phyloP scores from a whole-genome alignment of 2,888 invertebrate species.

The Allophyes oxyacanthae region DNA sequence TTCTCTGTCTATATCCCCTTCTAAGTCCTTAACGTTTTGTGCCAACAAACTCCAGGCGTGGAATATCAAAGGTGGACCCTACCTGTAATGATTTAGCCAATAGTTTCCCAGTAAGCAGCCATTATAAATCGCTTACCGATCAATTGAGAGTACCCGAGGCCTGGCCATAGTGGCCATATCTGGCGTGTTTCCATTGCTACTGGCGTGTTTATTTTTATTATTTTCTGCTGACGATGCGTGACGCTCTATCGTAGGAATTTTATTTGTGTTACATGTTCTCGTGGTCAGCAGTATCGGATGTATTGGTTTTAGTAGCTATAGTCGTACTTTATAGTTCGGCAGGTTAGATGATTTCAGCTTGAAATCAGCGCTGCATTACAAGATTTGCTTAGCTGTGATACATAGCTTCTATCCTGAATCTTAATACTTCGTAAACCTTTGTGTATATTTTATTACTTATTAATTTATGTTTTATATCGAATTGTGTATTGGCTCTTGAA shows the following conservation, averaged over 20 bases:
- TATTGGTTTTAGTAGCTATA: neutral
- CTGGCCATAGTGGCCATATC: constrained; percentile 4
- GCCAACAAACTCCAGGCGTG: constrained; percentile 3
- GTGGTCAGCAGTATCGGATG: neutral
- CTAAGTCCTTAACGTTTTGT: neutral
- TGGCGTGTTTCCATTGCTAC: constrained; percentile 25
- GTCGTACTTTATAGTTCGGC: no score
- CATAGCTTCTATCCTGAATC: no score
- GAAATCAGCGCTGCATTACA: no score
- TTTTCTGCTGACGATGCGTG: constrained; percentile 6
- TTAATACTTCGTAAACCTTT: no score
- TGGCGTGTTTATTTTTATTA: constrained; percentile 12
- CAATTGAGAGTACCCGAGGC: constrained; percentile 25
- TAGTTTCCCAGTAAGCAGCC: constrained; percentile 36
- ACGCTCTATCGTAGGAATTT: constrained; percentile 21
- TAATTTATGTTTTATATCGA: no score
- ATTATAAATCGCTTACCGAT: constrained; percentile 48
- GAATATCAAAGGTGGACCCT: constrained; percentile 1
- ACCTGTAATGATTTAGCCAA: constrained; percentile 17
- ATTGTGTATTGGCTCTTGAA: no score
- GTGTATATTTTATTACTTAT: no score
- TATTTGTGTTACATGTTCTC: constrained; percentile 1
- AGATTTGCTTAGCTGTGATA: no score
- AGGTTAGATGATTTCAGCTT: no score
- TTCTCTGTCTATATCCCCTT: neutral